A percentile compares a stretch with the other conserved stretches of the same genome.
Evolutionary conservation across 2,113 vertebrate genomes (phyloP).

Genomic region (Ctenodactylus gundi): DNA sequence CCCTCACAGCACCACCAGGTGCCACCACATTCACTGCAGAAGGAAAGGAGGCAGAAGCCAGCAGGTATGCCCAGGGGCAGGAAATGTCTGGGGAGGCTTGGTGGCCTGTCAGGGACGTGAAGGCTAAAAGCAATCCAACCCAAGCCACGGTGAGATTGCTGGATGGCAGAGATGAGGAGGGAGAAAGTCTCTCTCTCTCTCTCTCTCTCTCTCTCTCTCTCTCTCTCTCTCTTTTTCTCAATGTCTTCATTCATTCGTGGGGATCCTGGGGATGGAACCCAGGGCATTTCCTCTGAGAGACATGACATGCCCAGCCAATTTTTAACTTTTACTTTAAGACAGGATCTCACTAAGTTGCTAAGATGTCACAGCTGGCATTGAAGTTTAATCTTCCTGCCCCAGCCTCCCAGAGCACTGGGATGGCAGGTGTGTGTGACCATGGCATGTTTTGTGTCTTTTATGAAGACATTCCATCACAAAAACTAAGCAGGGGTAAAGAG

Average conservation of each 20-base stretch:
- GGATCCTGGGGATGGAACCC: neutral
- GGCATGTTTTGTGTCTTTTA: neutral
- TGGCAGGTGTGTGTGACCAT: too few relatives aligned
- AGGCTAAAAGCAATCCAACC: neutral
- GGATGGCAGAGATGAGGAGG: neutral
- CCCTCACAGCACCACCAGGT: rapidly evolving
- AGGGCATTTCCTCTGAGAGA: neutral
- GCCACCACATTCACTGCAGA: rapidly evolving
- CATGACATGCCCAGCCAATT: neutral
- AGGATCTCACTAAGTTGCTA: neutral
- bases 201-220: rapidly evolving
- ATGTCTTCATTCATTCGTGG: neutral
- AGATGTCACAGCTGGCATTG: neutral
- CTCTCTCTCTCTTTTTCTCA: neutral
- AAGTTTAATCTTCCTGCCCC: neutral
- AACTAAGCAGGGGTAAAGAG: neutral
- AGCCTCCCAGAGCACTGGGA: neutral
- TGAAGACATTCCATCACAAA: neutral
- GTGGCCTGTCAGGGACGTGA: too few relatives aligned
- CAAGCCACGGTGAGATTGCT: too few relatives aligned
- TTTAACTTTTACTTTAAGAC: neutral
- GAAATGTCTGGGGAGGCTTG: rapidly evolving
- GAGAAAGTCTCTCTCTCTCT: neutral
- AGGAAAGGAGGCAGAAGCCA: neutral
- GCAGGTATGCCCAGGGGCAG: rapidly evolving